Conservation (phyloP, 2,113 vertebrate species). For the human region DNA sequence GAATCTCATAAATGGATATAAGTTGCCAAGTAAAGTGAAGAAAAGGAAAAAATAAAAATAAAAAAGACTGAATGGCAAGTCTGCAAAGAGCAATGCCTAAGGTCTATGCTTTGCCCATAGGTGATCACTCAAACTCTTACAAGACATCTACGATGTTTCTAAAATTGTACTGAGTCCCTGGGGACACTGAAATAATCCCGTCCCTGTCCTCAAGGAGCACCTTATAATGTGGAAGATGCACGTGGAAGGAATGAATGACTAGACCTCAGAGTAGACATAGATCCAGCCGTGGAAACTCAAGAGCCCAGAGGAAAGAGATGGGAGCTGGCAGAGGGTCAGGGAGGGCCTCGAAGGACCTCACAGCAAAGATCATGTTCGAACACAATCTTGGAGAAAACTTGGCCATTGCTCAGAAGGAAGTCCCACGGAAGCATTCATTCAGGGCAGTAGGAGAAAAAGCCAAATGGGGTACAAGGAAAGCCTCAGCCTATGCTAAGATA, state of each 20-base stretch:
- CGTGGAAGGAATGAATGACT: accelerated
- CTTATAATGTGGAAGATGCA: background rate
- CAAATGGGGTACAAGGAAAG: accelerated
- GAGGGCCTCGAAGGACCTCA: background rate
- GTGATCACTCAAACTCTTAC: background rate
- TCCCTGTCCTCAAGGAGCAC: background rate
- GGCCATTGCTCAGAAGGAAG: background rate
- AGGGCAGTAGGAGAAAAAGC: background rate
- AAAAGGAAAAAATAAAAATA: accelerated
- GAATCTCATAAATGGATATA: background rate
- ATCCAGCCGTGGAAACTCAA: accelerated
- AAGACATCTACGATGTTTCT: background rate
- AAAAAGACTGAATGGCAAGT: background rate
- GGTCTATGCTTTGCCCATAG: background rate
- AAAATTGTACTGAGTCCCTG: background rate
- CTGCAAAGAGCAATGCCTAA: background rate
- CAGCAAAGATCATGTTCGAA: accelerated
- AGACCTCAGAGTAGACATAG: accelerated
- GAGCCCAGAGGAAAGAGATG: background rate
- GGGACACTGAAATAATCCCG: background rate
- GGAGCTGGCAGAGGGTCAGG: background rate
- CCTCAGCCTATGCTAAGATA: accelerated
- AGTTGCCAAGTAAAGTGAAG: background rate
- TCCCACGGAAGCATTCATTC: background rate
- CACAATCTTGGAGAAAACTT: too few species aligned